These are phyloP conservation scores for Puma concolor DNA, from an alignment of 2,113 vertebrate species.

Conservation along the genomic window DNA sequence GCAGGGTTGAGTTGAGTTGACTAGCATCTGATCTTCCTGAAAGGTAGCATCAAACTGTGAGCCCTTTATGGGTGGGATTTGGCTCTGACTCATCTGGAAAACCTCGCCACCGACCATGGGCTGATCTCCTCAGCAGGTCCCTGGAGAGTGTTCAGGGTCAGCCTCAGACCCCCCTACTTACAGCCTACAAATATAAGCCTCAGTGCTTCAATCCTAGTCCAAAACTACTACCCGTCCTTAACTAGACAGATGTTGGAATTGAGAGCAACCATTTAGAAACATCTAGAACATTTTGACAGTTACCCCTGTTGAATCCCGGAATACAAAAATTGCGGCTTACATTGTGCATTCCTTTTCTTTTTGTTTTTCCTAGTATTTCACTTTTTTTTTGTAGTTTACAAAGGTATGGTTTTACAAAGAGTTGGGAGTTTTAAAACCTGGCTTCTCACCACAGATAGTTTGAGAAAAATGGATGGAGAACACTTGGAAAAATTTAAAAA, in stretches of 20 bases:
- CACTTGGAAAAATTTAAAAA: not conserved
- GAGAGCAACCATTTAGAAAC: not conserved
- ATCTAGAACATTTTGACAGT: not conserved
- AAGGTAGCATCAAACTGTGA: not conserved
- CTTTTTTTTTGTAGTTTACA: not conserved
- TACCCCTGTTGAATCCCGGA: not conserved
- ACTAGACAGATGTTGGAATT: not conserved
- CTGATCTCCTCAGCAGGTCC: too few relatives aligned
- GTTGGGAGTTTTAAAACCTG: not conserved
- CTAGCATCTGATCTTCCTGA: not conserved
- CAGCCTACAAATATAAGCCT: too few relatives aligned
- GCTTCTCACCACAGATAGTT: not conserved
- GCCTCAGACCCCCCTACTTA: not conserved
- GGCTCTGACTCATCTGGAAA: rapidly evolving
- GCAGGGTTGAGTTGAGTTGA: not conserved
- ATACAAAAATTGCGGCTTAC: not conserved
- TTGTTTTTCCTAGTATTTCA: not conserved
- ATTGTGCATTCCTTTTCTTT: not conserved
- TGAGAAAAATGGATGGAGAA: not conserved
- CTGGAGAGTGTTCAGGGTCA: rapidly evolving
- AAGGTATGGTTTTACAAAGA: not conserved
- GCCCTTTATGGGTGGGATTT: rapidly evolving
- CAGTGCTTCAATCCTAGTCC: rapidly evolving
- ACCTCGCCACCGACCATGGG: rapidly evolving
- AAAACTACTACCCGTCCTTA: not conserved